Evolutionary conservation across 1,140 invertebrate species (phyloP), one percentile per base, ranked within the genome.

Genomic region (Lepidotrigona ventralis): DNA sequence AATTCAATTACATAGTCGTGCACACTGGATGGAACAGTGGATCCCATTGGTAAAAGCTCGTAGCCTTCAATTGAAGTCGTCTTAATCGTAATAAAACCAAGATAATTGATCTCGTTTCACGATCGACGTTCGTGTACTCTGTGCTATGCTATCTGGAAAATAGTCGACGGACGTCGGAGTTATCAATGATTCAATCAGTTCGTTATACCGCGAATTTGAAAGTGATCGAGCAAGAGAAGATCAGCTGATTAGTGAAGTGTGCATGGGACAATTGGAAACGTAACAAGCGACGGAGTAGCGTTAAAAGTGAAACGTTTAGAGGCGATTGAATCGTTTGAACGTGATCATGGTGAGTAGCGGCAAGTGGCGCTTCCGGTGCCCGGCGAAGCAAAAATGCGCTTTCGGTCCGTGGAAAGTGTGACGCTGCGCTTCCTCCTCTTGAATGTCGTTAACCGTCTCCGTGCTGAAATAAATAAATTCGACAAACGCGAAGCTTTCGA

Each of bases 301-400:
- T 74, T 56, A 15, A 75, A 75, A 58, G 73, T n/a, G 73, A 58
- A 75, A 74, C 72, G 58, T 74, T 70, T 9, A 64, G 71, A 77
- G 58, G 66, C 72, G 72, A 53, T 39, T 54, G 58, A 54, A 75
- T 66, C 85, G 77, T 73, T 64, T 63, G 63, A 79, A 73, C 77
- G 78, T 63, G 75, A 64, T 69, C 79, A 79, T 69, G 39, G 76
- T n/a, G 23, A 54, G 73, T 58, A 51, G 72, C 26, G 23, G 39
- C 63, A 79, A 82, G 80, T 56, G 64, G 26, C 54, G 15, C 29
- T 80, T 80, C 60, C 70, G 78, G 54, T 60, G 17, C 58, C 6
- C 8, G 39, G 33, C 53, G 1, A 33, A 19, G 53, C 58, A 73
- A 53, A 71, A 58, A 54, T 58, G 15, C 17, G 29, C 51, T 63